These are phyloP conservation scores for Cettia cetti DNA, from an alignment of 2,113 vertebrate genomes.

Conservation along the genomic window DNA sequence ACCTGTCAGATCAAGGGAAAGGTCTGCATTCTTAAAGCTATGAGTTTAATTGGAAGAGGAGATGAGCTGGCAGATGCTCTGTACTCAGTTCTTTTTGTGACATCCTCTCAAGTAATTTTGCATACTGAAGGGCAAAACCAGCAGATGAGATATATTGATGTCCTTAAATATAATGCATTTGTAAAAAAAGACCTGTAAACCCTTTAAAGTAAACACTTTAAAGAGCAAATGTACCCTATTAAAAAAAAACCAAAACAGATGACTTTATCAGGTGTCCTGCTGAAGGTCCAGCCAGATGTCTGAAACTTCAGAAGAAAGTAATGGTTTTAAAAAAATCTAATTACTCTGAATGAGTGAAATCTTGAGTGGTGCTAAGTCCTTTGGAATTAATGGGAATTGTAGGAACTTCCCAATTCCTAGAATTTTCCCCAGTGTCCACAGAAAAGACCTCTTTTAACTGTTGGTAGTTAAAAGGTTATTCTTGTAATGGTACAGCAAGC, in stretches of 20 bases:
- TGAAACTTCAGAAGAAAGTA: not conserved
- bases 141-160: not conserved
- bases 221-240: not conserved
- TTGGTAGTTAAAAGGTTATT: slow-evolving; percentile 6
- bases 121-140: not conserved
- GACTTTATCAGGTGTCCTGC: not conserved
- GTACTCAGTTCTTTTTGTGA: not conserved
- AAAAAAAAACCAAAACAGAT: not conserved
- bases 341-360: not conserved
- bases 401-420: not conserved
- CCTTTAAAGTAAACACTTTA: not conserved
- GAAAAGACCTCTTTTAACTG: not conserved
- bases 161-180: not conserved
- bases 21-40: not conserved
- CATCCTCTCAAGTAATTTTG: not conserved
- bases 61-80: not conserved
- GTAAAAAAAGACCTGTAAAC: not conserved
- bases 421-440: not conserved
- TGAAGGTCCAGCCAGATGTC: not conserved
- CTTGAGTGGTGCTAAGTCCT: not conserved
- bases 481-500: not conserved
- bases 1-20: slow-evolving; percentile 9
- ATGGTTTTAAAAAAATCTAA: not conserved
- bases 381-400: not conserved
- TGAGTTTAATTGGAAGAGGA: not conserved